Conservation (phyloP, 2,888 invertebrate genomes). For the Eilema depressum region DNA sequence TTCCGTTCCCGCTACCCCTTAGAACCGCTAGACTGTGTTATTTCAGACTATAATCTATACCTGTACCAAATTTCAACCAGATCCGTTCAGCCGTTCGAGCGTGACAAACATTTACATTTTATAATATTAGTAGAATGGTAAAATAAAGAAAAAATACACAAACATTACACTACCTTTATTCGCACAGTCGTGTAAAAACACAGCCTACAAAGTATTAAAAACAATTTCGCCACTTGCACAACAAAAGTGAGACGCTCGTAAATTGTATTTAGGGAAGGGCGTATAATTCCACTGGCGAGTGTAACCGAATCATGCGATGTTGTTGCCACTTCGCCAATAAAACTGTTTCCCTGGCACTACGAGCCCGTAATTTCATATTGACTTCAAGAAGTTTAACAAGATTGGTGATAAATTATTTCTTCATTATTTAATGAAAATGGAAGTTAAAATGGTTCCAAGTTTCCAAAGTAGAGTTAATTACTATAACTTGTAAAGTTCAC, state of each 20-base stretch:
- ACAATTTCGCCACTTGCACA: constrained; percentile 26
- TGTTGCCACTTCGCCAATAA: constrained; percentile 30
- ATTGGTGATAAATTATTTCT: constrained; percentile 24
- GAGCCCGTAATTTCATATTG: constrained; percentile 22
- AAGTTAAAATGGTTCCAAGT: constrained; percentile 1
- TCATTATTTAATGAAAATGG: constrained; percentile 18
- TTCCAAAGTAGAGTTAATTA: constrained; percentile 1
- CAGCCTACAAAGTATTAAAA: background rate
- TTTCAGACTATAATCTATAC: too few relatives aligned
- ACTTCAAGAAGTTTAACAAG: constrained; percentile 17
- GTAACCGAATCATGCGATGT: constrained; percentile 19
- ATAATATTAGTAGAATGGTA: too few relatives aligned
- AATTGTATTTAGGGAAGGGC: constrained; percentile 25
- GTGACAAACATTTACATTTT: too few relatives aligned
- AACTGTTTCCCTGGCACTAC: constrained; percentile 25
- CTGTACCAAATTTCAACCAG: too few relatives aligned
- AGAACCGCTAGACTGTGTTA: too few relatives aligned
- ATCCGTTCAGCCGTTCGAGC: too few relatives aligned
- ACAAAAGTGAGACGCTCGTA: constrained; percentile 21
- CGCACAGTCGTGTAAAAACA: background rate
- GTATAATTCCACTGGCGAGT: constrained; percentile 33
- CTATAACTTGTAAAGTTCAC: background rate
- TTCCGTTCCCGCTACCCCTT: too few relatives aligned
- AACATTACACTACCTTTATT: background rate
- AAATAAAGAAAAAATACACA: too few relatives aligned